Conservation (phyloP, 2,888 invertebrate species). For the Vanessa cardui region DNA sequence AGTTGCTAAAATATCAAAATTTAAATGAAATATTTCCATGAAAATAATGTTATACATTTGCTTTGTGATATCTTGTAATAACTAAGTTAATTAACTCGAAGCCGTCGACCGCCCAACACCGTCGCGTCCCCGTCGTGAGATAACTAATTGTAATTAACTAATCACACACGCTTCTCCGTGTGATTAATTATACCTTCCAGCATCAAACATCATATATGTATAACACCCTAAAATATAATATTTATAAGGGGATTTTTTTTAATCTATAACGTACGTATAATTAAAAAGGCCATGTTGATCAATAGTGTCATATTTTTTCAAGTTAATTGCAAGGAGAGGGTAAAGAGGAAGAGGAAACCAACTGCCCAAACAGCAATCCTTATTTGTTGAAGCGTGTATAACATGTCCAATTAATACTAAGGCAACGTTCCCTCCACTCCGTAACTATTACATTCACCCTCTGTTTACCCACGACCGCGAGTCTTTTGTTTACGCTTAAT, state of each 20-base stretch:
- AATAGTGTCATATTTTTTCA: constrained; percentile 23
- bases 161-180: constrained; percentile 40
- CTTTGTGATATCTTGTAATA: constrained; percentile 54
- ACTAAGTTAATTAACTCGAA: constrained; percentile 63
- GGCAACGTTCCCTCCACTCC: constrained; percentile 66
- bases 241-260: neutral
- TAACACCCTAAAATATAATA: neutral
- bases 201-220: constrained; percentile 2
- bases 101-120: constrained; percentile 37
- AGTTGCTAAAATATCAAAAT: neutral
- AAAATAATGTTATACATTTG: constrained; percentile 4
- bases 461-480: constrained; percentile 68
- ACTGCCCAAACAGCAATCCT: constrained; percentile 54
- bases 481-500: constrained; percentile 81
- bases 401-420: constrained; percentile 78
- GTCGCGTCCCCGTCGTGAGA: constrained; percentile 40
- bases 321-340: constrained; percentile 30
- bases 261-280: neutral
- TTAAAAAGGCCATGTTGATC: constrained; percentile 8
- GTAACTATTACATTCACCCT: constrained; percentile 75
- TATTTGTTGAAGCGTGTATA: constrained; percentile 74
- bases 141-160: constrained; percentile 46
- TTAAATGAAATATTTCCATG: neutral
- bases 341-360: constrained; percentile 32
- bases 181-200: constrained; percentile 37